Evolutionary conservation across 35 echinoderm and acorn worm genomes (phyloP), one percentile per base, ranked within the genome.

Genomic region (Eucidaris tribuloides): DNA sequence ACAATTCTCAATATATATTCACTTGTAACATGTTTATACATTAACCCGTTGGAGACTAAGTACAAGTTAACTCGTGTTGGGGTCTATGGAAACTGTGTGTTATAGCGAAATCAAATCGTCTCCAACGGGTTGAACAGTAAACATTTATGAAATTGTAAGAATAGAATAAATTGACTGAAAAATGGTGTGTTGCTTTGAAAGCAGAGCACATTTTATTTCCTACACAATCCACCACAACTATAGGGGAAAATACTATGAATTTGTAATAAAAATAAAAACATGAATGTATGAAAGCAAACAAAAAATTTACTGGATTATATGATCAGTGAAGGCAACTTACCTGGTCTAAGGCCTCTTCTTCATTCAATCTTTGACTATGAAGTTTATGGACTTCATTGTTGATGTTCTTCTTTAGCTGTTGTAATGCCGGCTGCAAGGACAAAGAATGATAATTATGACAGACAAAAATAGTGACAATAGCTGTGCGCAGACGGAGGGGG

Each of bases 301-400:
- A 55, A 27, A 11, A 7, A 35, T 13, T 11, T 52, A 35, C 0
- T 18, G 49, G 15, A 45, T 25, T 24, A 20, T 38, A 35, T 24
- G 46, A 52, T 5, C 18, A 33, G 14, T 24, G 11, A 58, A 58
- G 20, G 46, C 24, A 17, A 15, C 86, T 46, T 7, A 99, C 96
- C 91, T 99, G 86, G 56, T 99, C 96, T 25, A 87, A 64, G 0
- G 85, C 78, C 43, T 99, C 96, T 35, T 90, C 91, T 76, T 99
- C 96, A 24, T 82, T 48, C 15, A 89, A 62, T 31, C 58, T 83
- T 46, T 86, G 86, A 20, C 74, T 93, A 45, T 87, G 89, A 13
- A 86, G 89, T 30, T 99, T 88, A 37, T 90, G 86, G 0, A 99
- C 81, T 38, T 82, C 76, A 3, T 91, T 87, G 52, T 83, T 93